phyloP scores from a whole-genome alignment of 2,888 invertebrate genomes.

The Chloroclysta siterata region DNA sequence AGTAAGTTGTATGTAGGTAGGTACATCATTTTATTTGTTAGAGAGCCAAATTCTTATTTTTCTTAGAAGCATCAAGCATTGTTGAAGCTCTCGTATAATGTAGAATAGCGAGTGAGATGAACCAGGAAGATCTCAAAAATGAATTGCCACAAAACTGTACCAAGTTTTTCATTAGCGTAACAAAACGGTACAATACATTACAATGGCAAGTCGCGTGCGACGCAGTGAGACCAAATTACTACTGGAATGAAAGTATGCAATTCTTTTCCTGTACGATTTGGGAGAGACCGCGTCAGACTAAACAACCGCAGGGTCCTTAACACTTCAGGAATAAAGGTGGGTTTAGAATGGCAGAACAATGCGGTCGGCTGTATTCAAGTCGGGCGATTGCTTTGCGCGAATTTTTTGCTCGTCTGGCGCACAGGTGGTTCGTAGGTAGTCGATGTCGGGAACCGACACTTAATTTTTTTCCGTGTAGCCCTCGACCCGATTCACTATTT shows the following conservation, averaged over 20 bases:
- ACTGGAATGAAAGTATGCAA: constrained; percentile 55
- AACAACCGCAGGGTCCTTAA: constrained; percentile 19
- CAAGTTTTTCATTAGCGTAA: constrained; percentile 46
- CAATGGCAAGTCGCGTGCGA: constrained; percentile 46
- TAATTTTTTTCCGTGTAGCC: constrained; percentile 63
- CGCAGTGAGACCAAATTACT: constrained; percentile 46
- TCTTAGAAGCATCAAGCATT: constrained; percentile 7
- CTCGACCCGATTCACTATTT: constrained; percentile 66
- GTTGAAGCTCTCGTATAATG: constrained; percentile 14
- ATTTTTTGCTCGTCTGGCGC: constrained; percentile 76
- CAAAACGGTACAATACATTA: constrained; percentile 46
- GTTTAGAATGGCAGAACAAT: constrained; percentile 32
- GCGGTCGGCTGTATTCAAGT: constrained; percentile 39
- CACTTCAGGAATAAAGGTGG: constrained; percentile 33
- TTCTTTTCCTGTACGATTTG: constrained; percentile 57
- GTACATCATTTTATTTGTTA: background rate
- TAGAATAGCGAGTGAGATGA: constrained; percentile 22
- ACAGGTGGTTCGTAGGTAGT: constrained; percentile 69
- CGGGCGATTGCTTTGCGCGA: constrained; percentile 59
- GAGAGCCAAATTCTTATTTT: background rate
- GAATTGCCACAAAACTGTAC: constrained; percentile 36
- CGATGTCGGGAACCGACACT: constrained; percentile 53
- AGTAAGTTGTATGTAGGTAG: background rate
- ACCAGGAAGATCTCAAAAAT: constrained; percentile 31
- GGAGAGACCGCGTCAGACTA: constrained; percentile 37